Conservation (phyloP, 2,888 invertebrate species). For the Nomada goodeniana region DNA sequence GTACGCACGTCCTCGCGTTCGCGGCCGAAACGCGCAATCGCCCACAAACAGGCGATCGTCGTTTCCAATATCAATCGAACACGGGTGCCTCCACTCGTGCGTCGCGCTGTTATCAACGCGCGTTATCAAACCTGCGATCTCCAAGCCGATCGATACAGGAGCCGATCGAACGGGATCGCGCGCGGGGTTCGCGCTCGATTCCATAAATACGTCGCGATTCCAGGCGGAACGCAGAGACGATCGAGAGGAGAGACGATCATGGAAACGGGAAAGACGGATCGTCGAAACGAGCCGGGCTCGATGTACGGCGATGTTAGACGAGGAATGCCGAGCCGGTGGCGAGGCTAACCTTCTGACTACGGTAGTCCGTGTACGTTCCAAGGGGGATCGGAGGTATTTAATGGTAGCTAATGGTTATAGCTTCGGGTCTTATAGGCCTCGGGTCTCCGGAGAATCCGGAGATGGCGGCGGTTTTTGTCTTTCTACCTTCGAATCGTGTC, state of each 20-base stretch:
- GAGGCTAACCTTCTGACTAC: constrained; percentile 70
- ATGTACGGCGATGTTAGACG: constrained; percentile 70
- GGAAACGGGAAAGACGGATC: constrained; percentile 55
- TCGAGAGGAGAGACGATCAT: constrained; percentile 23
- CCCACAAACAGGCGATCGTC: not conserved
- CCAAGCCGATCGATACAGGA: constrained; percentile 16
- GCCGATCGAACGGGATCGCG: constrained; percentile 26
- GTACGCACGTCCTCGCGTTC: not conserved
- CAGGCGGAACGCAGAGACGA: constrained; percentile 38
- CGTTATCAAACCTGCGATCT: not conserved
- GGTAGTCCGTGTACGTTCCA: constrained; percentile 74
- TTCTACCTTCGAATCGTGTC: constrained; percentile 16
- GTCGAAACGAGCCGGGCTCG: constrained; percentile 56
- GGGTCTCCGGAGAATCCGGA: constrained; percentile 62
- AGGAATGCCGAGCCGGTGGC: constrained; percentile 67
- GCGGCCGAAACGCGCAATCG: not conserved
- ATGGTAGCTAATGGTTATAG: constrained; percentile 77
- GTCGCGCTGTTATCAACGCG: no score
- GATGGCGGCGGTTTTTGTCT: constrained; percentile 59
- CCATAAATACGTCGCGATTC: constrained; percentile 60
- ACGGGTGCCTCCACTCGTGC: no score
- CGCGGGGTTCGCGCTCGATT: constrained; percentile 38
- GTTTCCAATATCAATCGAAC: no score
- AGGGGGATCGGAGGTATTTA: constrained; percentile 75
- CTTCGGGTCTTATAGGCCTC: constrained; percentile 59